Evolutionary conservation across 2,888 invertebrate species (phyloP).

Genomic region (Drosophila subsilvestris): DNA sequence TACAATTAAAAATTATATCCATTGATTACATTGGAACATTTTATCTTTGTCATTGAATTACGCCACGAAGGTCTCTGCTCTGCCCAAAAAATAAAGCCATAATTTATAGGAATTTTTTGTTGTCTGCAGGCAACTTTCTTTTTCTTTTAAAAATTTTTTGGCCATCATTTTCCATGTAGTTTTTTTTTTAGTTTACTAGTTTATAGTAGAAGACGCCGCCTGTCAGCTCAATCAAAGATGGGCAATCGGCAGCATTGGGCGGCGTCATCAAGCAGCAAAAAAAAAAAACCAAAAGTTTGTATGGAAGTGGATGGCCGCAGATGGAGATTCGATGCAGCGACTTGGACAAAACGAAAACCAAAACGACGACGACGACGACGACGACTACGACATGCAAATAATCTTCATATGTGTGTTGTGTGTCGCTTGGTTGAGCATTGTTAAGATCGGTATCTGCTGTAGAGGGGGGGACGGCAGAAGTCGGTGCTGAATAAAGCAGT

Average conservation of each 20-base stretch:
- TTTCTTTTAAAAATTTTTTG: not conserved
- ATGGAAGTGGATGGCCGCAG: not conserved
- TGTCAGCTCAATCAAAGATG: slow-evolving; percentile 31
- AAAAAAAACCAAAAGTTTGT: not conserved
- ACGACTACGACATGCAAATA: slow-evolving; percentile 72
- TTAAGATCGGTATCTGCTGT: slow-evolving; percentile 64
- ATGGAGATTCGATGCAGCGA: not conserved
- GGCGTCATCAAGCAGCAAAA: slow-evolving; percentile 2
- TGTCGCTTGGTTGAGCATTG: slow-evolving; percentile 75
- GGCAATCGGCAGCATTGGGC: slow-evolving; percentile 29
- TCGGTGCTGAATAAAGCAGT: slow-evolving; percentile 73
- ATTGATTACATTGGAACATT: too few species aligned
- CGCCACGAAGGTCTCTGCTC: too few species aligned
- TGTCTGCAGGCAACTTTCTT: not conserved
- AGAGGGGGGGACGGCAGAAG: slow-evolving; percentile 14
- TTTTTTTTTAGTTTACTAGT: not conserved
- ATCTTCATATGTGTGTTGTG: slow-evolving; percentile 40
- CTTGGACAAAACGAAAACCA: too few species aligned
- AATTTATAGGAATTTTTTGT: not conserved
- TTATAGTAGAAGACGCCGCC: not conserved
- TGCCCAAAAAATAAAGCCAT: not conserved
- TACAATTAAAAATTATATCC: too few species aligned
- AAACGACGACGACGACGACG: slow-evolving; percentile 62
- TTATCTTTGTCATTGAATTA: too few species aligned
- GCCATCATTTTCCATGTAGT: not conserved